Conservation (phyloP, 2,113 vertebrate species). For the Capreolus pygargus region DNA sequence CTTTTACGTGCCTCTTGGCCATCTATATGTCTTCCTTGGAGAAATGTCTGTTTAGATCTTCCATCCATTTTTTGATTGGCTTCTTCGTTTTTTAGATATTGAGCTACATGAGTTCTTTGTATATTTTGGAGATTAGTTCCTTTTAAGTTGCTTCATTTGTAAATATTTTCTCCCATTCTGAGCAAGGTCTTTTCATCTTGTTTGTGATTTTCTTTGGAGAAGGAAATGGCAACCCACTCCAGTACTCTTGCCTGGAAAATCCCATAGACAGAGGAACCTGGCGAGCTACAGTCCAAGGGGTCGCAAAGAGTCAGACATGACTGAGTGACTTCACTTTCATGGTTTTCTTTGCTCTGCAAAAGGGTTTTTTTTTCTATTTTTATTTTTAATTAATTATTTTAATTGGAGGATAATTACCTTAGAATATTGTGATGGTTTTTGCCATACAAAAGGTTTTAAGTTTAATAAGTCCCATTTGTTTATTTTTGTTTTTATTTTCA, state of each 20-base stretch:
- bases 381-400: neutral
- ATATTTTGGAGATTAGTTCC: neutral
- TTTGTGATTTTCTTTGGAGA: neutral
- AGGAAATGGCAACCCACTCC: neutral
- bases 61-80: neutral
- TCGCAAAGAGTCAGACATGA: fast-evolving
- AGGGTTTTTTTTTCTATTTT: neutral
- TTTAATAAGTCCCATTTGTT: neutral
- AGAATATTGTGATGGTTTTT: neutral
- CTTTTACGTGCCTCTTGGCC: neutral
- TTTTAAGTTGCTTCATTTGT: neutral
- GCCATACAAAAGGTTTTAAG: neutral
- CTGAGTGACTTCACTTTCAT: neutral
- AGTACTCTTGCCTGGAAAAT: neutral
- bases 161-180: neutral
- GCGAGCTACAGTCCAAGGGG: neutral
- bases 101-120: neutral
- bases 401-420: neutral
- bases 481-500: neutral
- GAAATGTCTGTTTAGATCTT: neutral
- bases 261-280: neutral
- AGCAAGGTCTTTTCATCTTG: neutral
- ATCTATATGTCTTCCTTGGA: neutral
- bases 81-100: neutral
- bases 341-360: neutral